Percentiles rank a stretch among this genome's conserved stretches.
Conservation (phyloP, 1,140 invertebrate species). For the Formica selysi region DNA sequence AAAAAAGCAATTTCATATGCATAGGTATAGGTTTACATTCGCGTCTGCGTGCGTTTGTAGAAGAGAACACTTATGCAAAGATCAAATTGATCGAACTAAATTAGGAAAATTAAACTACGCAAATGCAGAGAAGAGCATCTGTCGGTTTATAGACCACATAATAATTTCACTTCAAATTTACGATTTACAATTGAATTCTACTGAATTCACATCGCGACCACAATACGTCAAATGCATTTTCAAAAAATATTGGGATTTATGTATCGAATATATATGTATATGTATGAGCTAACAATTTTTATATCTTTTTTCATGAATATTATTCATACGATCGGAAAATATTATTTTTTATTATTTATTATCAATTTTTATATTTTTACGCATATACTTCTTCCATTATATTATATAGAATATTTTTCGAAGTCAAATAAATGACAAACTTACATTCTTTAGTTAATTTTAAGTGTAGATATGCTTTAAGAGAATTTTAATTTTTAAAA, state of each 20-base stretch:
- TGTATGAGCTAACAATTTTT: not conserved
- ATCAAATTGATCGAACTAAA: conserved; percentile 30
- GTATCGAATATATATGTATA: not conserved
- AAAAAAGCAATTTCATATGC: not conserved
- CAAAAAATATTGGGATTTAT: not conserved
- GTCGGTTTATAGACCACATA: conserved; percentile 33
- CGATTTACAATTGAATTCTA: conserved; percentile 56
- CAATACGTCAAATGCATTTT: conserved; percentile 17
- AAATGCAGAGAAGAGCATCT: conserved; percentile 37
- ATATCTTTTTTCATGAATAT: not conserved
- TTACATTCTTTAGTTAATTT: too few species aligned
- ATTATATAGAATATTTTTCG: not conserved
- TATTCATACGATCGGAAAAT: not conserved
- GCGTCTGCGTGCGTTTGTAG: too few species aligned
- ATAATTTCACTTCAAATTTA: conserved; percentile 67
- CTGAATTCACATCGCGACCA: conserved; percentile 17
- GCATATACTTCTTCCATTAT: not conserved
- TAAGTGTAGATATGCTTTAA: too few species aligned
- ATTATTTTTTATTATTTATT: not conserved
- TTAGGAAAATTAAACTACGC: conserved; percentile 39
- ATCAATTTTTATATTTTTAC: not conserved
- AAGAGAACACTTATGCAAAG: not conserved
- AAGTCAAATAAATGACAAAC: too few species aligned
- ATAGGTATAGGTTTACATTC: not conserved
- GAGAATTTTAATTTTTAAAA: too few species aligned